These are phyloP conservation scores for Vombatus ursinus DNA, from an alignment of 2,113 vertebrate genomes.

Conservation along the genomic window DNA sequence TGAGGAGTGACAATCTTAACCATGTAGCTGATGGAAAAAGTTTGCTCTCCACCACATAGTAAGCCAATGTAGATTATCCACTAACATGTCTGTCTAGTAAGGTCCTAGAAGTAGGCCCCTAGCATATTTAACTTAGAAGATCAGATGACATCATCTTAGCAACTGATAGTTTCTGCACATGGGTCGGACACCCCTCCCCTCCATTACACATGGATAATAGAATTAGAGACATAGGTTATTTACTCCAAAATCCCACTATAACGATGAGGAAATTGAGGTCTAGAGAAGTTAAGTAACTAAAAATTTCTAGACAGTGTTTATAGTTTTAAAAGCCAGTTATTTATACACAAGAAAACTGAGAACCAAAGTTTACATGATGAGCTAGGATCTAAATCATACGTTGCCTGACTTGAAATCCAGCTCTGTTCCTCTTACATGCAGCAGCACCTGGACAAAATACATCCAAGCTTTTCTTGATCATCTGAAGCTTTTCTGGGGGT, in stretches of 20 bases:
- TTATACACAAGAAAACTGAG: background rate
- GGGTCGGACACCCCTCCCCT: background rate
- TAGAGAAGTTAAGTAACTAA: background rate
- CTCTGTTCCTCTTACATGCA: background rate
- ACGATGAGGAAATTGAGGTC: background rate
- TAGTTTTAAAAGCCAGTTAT: background rate
- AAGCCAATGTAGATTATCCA: background rate
- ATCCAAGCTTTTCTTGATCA: background rate
- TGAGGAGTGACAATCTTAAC: background rate
- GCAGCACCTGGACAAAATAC: background rate
- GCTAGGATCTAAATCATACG: background rate
- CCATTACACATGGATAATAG: background rate
- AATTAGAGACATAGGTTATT: background rate
- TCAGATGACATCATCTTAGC: background rate
- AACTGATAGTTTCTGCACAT: background rate
- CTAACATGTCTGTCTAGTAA: background rate
- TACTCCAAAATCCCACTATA: background rate
- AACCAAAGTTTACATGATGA: background rate
- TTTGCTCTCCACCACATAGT: background rate
- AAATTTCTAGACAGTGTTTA: background rate
- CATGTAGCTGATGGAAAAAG: background rate
- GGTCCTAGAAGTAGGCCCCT: background rate
- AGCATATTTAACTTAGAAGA: background rate
- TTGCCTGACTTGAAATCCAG: background rate
- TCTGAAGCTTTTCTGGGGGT: background rate